A percentile compares a stretch with the other conserved stretches of the same genome.
Conservation (phyloP, 2,797 vertebrate species). For the Euphonia xanthogaster region DNA sequence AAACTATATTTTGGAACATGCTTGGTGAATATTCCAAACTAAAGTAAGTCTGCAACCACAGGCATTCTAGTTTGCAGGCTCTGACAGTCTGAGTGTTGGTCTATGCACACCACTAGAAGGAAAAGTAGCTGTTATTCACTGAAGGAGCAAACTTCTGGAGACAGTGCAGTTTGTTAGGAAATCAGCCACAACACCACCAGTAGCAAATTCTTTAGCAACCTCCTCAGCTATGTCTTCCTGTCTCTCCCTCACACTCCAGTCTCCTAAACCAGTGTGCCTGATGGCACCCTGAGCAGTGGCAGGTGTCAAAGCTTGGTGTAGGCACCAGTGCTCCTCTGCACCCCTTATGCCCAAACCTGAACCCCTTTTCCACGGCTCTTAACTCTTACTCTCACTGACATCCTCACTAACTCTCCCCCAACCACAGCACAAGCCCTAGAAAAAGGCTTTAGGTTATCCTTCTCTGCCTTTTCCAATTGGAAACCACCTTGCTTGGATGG, state of each 20-base stretch:
- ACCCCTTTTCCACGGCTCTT: background rate
- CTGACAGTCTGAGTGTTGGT: background rate
- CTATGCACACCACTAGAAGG: background rate
- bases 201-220: background rate
- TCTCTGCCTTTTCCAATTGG: background rate
- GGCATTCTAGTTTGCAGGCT: background rate
- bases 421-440: background rate
- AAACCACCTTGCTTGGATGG: accelerated
- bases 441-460: background rate
- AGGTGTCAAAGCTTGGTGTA: accelerated
- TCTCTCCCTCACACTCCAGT: background rate
- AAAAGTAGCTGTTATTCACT: background rate
- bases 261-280: accelerated
- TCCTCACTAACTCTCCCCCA: background rate
- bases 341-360: background rate
- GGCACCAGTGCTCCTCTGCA: background rate
- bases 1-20: background rate
- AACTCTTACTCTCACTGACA: background rate
- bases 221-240: background rate
- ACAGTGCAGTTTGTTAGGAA: background rate
- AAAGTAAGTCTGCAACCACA: background rate
- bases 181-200: background rate
- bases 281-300: background rate
- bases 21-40: background rate
- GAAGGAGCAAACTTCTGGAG: background rate